Percentiles rank a stretch among this genome's conserved stretches.
phyloP scores from a whole-genome alignment of 2,888 invertebrate genomes.

The Drosophila pseudotakahashii region DNA sequence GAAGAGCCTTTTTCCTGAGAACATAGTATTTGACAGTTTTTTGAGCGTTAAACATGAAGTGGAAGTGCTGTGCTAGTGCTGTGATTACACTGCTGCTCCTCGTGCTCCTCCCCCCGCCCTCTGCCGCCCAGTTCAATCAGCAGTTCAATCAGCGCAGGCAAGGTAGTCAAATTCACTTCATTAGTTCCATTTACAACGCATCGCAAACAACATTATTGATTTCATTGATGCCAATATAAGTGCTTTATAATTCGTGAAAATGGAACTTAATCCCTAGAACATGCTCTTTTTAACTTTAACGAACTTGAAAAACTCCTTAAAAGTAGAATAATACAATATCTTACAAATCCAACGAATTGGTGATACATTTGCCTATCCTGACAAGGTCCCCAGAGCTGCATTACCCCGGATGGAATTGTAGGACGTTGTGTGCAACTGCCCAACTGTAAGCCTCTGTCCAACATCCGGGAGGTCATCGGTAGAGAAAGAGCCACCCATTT shows the following conservation, averaged over 20 bases:
- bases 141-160: slow-evolving; percentile 55
- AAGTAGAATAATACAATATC: neutral
- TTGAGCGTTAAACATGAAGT: slow-evolving; percentile 42
- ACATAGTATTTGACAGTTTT: too few species aligned
- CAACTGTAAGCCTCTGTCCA: too few species aligned
- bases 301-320: too few species aligned
- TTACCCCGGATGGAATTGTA: slow-evolving; percentile 79
- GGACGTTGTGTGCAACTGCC: slow-evolving; percentile 79
- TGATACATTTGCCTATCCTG: neutral
- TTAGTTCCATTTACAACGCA: neutral
- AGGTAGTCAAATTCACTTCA: slow-evolving; percentile 49
- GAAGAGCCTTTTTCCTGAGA: slow-evolving; percentile 29
- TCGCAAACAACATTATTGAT: too few species aligned
- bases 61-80: slow-evolving; percentile 48
- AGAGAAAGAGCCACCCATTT: slow-evolving; percentile 73
- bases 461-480: too few species aligned
- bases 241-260: too few species aligned
- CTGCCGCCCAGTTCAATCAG: slow-evolving; percentile 59
- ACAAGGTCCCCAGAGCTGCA: slow-evolving; percentile 72
- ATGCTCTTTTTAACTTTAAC: too few species aligned
- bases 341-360: too few species aligned
- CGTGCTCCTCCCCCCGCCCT: slow-evolving; percentile 41
- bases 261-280: too few species aligned
- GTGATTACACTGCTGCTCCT: slow-evolving; percentile 49
- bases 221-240: too few species aligned